These are phyloP conservation scores for Eubasilissa splendida DNA, from an alignment of 2,888 invertebrate genomes.

Conservation along the genomic window DNA sequence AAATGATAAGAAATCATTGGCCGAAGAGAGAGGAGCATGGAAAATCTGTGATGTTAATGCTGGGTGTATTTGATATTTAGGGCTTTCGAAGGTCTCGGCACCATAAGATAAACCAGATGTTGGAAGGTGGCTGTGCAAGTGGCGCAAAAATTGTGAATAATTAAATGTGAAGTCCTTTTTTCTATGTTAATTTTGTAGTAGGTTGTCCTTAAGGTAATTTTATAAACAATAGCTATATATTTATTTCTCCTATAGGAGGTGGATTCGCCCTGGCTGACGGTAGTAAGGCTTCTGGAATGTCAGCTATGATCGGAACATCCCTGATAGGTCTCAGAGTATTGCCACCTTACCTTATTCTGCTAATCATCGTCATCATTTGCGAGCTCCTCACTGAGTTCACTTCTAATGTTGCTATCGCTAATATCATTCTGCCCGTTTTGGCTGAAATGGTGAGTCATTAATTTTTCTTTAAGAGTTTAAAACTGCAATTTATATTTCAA, in stretches of 20 bases:
- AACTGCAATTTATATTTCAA: too few species aligned
- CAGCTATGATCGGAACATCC: slow-evolving; percentile 81
- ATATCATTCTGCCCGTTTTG: slow-evolving; percentile 88
- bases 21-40: too few species aligned
- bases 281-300: slow-evolving; percentile 85
- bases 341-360: slow-evolving; percentile 77
- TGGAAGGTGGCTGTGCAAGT: slow-evolving; percentile 30
- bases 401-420: slow-evolving; percentile 92
- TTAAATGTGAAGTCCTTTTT: too few species aligned
- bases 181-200: too few species aligned
- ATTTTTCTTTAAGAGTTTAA: background rate
- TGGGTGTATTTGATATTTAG: too few species aligned
- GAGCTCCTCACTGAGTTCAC: slow-evolving; percentile 91
- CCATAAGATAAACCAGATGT: too few species aligned
- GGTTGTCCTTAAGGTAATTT: too few species aligned
- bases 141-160: too few species aligned
- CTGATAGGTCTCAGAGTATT: slow-evolving; percentile 78
- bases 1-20: too few species aligned
- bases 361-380: slow-evolving; percentile 84
- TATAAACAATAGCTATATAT: too few species aligned
- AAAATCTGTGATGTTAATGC: too few species aligned
- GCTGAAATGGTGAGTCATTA: slow-evolving; percentile 79
- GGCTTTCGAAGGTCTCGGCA: too few species aligned
- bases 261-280: slow-evolving; percentile 94
- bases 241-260: slow-evolving; percentile 74